Base-by-base conservation (phyloP, 2,888 invertebrate genomes). In the Cecidostiba fungosa region DNA sequence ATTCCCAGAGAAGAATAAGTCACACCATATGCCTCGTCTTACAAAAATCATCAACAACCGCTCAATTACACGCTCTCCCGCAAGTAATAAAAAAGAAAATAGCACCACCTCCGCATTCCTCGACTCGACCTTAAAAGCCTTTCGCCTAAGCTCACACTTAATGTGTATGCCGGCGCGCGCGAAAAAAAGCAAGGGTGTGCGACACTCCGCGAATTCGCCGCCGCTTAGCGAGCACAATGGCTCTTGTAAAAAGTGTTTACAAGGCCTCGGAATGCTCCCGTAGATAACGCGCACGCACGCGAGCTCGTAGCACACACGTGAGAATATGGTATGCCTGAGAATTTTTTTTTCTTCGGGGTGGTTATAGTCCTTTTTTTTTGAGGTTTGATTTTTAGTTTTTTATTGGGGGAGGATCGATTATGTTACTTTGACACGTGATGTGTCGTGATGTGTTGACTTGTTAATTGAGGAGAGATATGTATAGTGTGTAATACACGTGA, bases 241-340 rank as follows among this genome's bases (percentile, higher is more conserved):
- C 62, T 59, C 85, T 77, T 77, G 80, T 85, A 86, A 88, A 87
- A 87, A 88, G 84, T 85, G 85, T 86, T 84, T 88, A 87, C 86
- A 86, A 82, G 85, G 69, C 69, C 47, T 70, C 26, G 86, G 87
- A 83, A 88, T 85, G 87, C 70, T 77, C 77, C 79, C 62, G 79
- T 59, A 77, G 86, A 87, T 88, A 87, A 83, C 86, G 77, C 72
- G 77, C 86, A 86, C 85, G 87, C 82, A 86, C 43, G 59, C 59
- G 43, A 39, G 77, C 47, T 72, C 36, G 39, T 1, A 8, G 39
- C 39, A 39, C 0, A 36, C 36, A 36, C 39, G 39, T 39, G 39
- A 39, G 39, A 39, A 39, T 39, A 39, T 39, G 12, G 39, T 39
- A 12, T 12, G 39, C 39, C 10, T 39, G 39, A 39, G 12, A 0